phyloP scores from a whole-genome alignment of 2,888 invertebrate species.

The Ormyrus thymus region DNA sequence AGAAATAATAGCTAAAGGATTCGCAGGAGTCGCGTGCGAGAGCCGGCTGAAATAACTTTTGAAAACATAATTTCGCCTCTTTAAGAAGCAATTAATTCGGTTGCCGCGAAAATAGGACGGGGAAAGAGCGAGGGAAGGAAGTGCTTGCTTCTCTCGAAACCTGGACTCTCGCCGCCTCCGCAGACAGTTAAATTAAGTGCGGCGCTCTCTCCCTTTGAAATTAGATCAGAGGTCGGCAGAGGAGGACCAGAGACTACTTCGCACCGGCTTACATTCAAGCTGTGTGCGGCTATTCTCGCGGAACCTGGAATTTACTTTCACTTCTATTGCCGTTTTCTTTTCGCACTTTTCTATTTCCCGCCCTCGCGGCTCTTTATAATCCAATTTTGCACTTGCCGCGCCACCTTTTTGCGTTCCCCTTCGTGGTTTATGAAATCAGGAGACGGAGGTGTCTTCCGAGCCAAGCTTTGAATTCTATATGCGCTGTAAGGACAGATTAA shows the following conservation, averaged over 20 bases:
- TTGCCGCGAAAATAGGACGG: conserved; percentile 57
- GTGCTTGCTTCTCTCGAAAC: neutral
- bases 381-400: neutral
- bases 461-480: no score
- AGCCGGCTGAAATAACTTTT: conserved; percentile 57
- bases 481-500: no score
- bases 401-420: neutral
- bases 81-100: conserved; percentile 72
- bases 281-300: no score
- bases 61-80: conserved; percentile 71
- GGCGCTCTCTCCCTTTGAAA: conserved; percentile 35
- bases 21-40: neutral
- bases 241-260: neutral
- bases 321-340: neutral
- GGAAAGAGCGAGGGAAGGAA: conserved; percentile 48
- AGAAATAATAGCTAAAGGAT: conserved; percentile 36
- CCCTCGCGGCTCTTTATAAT: neutral
- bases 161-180: neutral
- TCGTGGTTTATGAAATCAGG: no score
- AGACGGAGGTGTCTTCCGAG: no score
- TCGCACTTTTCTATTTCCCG: neutral
- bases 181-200: conserved; percentile 61
- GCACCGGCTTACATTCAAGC: no score
- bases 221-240: conserved; percentile 22
- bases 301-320: neutral